These are phyloP conservation scores for Drosophila nr. perissopoda DNA, from an alignment of 2,888 invertebrate genomes.

Conservation along the genomic window DNA sequence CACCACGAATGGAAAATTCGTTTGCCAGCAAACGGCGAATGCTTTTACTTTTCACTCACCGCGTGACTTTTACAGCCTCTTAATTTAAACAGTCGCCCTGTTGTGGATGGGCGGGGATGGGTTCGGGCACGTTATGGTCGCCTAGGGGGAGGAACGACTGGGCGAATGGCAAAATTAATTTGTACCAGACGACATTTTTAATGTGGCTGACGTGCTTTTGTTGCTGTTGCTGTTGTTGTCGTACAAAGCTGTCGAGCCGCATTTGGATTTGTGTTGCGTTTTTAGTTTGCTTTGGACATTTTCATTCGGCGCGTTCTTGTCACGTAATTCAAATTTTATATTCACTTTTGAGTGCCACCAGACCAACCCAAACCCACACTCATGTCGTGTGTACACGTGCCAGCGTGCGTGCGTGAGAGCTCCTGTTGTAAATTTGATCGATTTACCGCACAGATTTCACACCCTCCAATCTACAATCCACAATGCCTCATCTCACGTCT, in stretches of 20 bases:
- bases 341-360: slow-evolving; percentile 56
- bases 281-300: slow-evolving; percentile 47
- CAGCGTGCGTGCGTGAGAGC: slow-evolving; percentile 35
- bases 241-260: slow-evolving; percentile 28
- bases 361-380: background rate
- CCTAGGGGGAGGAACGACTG: slow-evolving; percentile 27
- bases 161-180: slow-evolving; percentile 76
- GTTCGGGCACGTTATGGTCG: slow-evolving; percentile 47
- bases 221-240: slow-evolving; percentile 5
- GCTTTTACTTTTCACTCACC: slow-evolving; percentile 77
- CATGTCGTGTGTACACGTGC: slow-evolving; percentile 25
- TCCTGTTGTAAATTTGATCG: slow-evolving; percentile 63
- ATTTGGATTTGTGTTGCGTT: slow-evolving; percentile 60
- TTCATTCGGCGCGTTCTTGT: slow-evolving; percentile 57
- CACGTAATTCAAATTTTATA: slow-evolving; percentile 81
- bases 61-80: slow-evolving; percentile 81
- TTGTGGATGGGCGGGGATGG: slow-evolving; percentile 28
- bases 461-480: slow-evolving; percentile 21
- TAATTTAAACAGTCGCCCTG: slow-evolving; percentile 70
- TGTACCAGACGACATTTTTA: slow-evolving; percentile 77
- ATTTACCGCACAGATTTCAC: slow-evolving; percentile 59
- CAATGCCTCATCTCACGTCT: background rate
- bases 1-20: slow-evolving; percentile 51
- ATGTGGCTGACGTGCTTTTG: slow-evolving; percentile 60
- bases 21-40: slow-evolving; percentile 27